Evolutionary conservation across 1,140 invertebrate species (phyloP), one percentile per base, ranked within the genome.

Genomic region (Radopholus similis): DNA sequence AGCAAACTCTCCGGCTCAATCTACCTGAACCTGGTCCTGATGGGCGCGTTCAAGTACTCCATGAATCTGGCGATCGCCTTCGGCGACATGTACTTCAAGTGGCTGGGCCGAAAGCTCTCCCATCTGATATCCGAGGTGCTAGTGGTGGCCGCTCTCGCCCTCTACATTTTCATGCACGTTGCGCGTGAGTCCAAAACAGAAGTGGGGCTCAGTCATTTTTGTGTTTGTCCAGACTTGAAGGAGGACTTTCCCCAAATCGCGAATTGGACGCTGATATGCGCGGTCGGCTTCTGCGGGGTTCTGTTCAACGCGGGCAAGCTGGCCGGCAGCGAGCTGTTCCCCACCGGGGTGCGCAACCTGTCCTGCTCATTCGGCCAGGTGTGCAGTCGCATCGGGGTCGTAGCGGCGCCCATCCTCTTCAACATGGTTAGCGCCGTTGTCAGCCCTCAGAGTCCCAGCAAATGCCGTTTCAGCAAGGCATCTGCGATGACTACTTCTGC

Each of bases 291-390:
- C 18, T 72, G 74, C 26, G 64, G 69, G 15, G 59, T 81, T 34
- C 56, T 77, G 37, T 79, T 76, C 49, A 72, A 66, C 2, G 68
- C 67, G 6, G 78, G 78, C 65, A 73, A 73, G 23, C 64, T 79
- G 23, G 44, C 70, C 9, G 68, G 69, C 1, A 76, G 66, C 47
- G 77, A 79, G 54, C 56, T 82, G 11, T 79, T 82, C 53, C 77
- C 77, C 30, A 79, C 77, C 21, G 51, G 71, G 21, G 51, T 79
- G 23, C 58, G 77, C 40, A 79, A 79, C 32, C 49, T 66, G 38
- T 73, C 76, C 21, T 68, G 66, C 23, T 78, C 79, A 6, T 80
- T 80, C 58, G 71, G 74, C 11, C 74, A 80, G 28, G 64, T 73
- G 3, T 58, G 66, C 8, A 68, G 63, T 34, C 30, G 77, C 21